Conservation (phyloP, 2,113 vertebrate genomes). For the Halcyon malimbica region DNA sequence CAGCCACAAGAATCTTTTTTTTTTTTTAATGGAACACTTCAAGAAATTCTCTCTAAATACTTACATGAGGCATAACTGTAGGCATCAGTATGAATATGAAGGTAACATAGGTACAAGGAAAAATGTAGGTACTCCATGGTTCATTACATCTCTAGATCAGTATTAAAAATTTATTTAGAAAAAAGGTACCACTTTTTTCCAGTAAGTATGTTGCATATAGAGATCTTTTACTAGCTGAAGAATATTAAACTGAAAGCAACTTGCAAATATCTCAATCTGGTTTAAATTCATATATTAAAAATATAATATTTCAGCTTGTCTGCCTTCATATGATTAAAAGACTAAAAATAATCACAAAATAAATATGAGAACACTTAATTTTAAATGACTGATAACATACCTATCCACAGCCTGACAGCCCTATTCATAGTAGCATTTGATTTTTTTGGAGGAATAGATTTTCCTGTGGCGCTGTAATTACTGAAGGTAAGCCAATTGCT, state of each 20-base stretch:
- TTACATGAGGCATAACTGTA: not conserved
- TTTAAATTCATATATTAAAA: not conserved
- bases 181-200: not conserved
- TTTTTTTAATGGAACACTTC: not conserved
- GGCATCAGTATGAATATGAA: not conserved
- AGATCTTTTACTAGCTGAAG: not conserved
- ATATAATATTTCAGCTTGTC: not conserved
- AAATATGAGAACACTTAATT: not conserved
- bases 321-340: not conserved
- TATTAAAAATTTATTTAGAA: not conserved
- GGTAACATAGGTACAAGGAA: not conserved
- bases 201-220: not conserved
- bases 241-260: not conserved
- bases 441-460: not conserved
- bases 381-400: not conserved
- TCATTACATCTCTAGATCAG: not conserved
- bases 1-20: not conserved
- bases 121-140: not conserved
- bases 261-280: not conserved
- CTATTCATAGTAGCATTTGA: not conserved
- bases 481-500: not conserved
- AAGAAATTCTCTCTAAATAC: not conserved
- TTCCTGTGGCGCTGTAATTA: not conserved
- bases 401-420: not conserved
- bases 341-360: not conserved